Conservation (phyloP, 1,140 invertebrate genomes). For the Megalonaias nervosa region DNA sequence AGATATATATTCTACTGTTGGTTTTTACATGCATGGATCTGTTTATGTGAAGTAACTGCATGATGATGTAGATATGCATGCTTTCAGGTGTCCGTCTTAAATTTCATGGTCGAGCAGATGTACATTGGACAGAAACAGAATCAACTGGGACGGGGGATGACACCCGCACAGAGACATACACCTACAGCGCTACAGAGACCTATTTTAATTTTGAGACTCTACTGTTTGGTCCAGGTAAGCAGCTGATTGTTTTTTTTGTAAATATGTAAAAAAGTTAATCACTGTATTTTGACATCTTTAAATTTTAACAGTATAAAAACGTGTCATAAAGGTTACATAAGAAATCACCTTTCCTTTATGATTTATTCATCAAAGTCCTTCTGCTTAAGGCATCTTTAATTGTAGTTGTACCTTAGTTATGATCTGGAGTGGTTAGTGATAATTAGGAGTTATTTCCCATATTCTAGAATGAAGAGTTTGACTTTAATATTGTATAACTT, state of each 20-base stretch:
- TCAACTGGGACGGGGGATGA: slow-evolving; percentile 54
- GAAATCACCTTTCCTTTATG: too few species aligned
- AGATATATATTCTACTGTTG: too few species aligned
- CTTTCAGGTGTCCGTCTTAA: slow-evolving; percentile 52
- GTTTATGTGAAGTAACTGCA: not conserved
- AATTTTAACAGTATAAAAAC: too few species aligned
- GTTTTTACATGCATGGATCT: too few species aligned
- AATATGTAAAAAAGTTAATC: not conserved
- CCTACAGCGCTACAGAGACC: slow-evolving; percentile 51
- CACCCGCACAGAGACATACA: slow-evolving; percentile 43
- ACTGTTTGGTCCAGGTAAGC: slow-evolving; percentile 56
- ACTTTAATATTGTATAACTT: too few species aligned
- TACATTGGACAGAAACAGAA: slow-evolving; percentile 55
- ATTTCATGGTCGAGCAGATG: slow-evolving; percentile 52
- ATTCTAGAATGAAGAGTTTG: too few species aligned
- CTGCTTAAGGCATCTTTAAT: too few species aligned
- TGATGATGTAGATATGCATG: not conserved
- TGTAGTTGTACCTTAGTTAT: too few species aligned
- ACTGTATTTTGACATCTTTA: not conserved
- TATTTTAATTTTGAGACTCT: slow-evolving; percentile 56
- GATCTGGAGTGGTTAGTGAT: too few species aligned
- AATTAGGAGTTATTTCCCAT: too few species aligned
- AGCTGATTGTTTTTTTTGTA: not conserved
- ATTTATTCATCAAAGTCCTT: too few species aligned
- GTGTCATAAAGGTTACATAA: too few species aligned